phyloP scores from a whole-genome alignment of 2,797 vertebrate genomes.

The Microctenopoma steveboyesi region DNA sequence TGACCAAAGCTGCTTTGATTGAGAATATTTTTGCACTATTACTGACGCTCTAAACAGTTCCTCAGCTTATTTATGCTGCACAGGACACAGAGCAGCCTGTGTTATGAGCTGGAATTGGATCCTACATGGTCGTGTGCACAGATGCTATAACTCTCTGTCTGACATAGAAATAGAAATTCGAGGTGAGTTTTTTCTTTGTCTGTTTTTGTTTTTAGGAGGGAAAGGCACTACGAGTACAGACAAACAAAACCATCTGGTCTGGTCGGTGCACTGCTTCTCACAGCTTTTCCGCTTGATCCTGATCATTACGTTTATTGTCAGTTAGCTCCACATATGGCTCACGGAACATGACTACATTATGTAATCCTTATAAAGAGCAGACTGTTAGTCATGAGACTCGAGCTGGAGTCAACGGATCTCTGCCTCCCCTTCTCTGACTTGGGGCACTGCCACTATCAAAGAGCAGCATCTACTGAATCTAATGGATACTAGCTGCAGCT shows the following conservation, averaged over 20 bases:
- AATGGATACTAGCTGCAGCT: slow-evolving; percentile 60
- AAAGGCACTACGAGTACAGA: slow-evolving; percentile 34
- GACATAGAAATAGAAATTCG: slow-evolving; percentile 25
- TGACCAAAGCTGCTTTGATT: too few relatives aligned
- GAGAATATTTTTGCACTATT: too few relatives aligned
- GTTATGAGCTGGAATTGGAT: neutral
- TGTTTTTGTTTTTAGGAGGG: neutral
- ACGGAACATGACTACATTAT: slow-evolving; percentile 71
- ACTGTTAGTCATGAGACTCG: slow-evolving; percentile 61
- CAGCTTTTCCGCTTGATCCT: slow-evolving; percentile 61
- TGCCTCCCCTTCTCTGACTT: slow-evolving; percentile 32
- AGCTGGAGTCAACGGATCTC: slow-evolving; percentile 33
- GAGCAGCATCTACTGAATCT: slow-evolving; percentile 58
- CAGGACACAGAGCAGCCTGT: neutral
- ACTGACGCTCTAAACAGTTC: too few relatives aligned
- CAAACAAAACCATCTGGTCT: slow-evolving; percentile 67
- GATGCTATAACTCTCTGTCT: slow-evolving; percentile 2
- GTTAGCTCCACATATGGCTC: slow-evolving; percentile 69
- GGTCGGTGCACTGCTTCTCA: slow-evolving; percentile 53
- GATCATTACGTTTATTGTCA: slow-evolving; percentile 73
- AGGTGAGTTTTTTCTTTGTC: slow-evolving; percentile 2
- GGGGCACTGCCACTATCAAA: slow-evolving; percentile 61
- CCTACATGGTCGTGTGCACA: neutral
- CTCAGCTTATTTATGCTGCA: too few relatives aligned
- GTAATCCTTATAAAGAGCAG: slow-evolving; percentile 67